Conservation (phyloP, 2,888 invertebrate species). For the Phania funesta region DNA sequence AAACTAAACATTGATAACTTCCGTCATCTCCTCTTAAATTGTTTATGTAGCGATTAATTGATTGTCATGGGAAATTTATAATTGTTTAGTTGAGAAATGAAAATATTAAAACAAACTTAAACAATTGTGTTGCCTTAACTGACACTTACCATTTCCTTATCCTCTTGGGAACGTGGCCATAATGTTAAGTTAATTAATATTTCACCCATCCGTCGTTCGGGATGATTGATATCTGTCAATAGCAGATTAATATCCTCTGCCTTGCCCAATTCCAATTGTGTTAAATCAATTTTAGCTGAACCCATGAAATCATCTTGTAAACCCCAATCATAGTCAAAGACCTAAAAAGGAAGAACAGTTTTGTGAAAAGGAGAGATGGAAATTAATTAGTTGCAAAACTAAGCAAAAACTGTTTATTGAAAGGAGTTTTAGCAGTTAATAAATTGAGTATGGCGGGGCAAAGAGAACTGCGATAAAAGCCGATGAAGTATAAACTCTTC, state of each 20-base stretch:
- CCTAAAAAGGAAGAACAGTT: conserved; percentile 80
- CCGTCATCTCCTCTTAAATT: conserved; percentile 1
- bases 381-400: neutral
- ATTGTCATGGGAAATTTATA: neutral
- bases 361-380: neutral
- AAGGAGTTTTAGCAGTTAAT: too few species aligned
- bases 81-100: neutral
- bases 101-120: neutral
- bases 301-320: conserved; percentile 99
- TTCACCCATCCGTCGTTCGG: conserved; percentile 88
- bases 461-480: too few species aligned
- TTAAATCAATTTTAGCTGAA: conserved; percentile 90
- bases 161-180: conserved; percentile 96
- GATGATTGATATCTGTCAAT: conserved; percentile 85
- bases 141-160: conserved; percentile 91
- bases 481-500: too few species aligned
- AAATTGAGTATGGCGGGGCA: too few species aligned
- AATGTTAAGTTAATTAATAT: conserved; percentile 90
- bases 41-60: neutral
- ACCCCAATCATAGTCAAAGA: conserved; percentile 99
- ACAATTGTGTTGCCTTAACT: neutral
- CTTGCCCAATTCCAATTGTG: conserved; percentile 88
- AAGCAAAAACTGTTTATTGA: too few species aligned
- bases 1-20: conserved; percentile 32
- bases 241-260: conserved; percentile 89